Conservation (phyloP, 2,797 vertebrate species). For the Mallotus villosus region DNA sequence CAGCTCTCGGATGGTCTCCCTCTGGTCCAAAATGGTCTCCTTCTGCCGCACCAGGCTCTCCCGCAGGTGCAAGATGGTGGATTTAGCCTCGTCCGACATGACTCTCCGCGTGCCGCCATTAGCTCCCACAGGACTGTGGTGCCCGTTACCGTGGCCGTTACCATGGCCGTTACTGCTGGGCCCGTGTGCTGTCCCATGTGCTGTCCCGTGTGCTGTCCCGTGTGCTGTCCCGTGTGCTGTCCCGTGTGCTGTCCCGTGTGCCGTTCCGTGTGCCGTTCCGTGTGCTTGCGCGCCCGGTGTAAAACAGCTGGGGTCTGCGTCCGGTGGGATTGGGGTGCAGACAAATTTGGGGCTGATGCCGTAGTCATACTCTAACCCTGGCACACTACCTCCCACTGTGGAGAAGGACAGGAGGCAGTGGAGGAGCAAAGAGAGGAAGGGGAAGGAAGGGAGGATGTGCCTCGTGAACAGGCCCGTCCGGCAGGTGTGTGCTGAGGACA, state of each 20-base stretch:
- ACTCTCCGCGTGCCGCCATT: conserved; percentile 49
- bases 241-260: conserved; percentile 59
- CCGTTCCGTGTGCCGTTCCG: conserved; percentile 52
- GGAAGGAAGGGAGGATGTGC: conserved; percentile 29
- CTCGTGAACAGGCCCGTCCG: conserved; percentile 37
- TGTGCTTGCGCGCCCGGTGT: conserved; percentile 62
- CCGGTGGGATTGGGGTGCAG: conserved; percentile 82
- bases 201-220: too few relatives aligned
- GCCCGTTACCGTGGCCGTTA: conserved; percentile 36
- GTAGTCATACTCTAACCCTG: conserved; percentile 70
- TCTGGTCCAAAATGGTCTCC: conserved; percentile 82
- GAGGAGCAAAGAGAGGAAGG: conserved; percentile 61
- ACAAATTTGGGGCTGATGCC: conserved; percentile 79
- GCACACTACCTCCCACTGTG: conserved; percentile 47
- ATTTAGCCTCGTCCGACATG: conserved; percentile 80
- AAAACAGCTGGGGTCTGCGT: conserved; percentile 76
- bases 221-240: conserved; percentile 57
- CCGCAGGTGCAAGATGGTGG: conserved; percentile 80
- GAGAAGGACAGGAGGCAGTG: conserved; percentile 60
- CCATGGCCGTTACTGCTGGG: conserved; percentile 40
- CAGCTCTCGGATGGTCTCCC: conserved; percentile 82
- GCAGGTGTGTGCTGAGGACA: conserved; percentile 31
- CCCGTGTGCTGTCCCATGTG: conserved; percentile 60
- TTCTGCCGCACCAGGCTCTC: conserved; percentile 83
- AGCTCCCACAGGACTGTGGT: conserved; percentile 31